phyloP scores from a whole-genome alignment of 2,113 vertebrate species.

The Podarcis raffonei region DNA sequence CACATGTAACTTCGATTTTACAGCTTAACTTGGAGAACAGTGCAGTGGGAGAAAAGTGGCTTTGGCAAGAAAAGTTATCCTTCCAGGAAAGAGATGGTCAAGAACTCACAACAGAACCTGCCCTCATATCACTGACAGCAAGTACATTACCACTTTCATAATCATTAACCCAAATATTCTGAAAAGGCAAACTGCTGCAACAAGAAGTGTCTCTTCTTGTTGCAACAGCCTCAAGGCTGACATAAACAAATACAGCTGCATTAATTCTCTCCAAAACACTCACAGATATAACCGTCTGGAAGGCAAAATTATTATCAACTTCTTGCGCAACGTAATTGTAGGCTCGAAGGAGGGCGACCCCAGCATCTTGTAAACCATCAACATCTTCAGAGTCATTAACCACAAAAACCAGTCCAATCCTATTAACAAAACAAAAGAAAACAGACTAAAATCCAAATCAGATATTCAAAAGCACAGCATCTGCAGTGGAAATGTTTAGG shows the following conservation, averaged over 20 bases:
- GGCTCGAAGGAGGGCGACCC: slow-evolving; percentile 90
- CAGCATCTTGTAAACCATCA: slow-evolving; percentile 91
- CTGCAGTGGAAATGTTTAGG: neutral
- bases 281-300: slow-evolving; percentile 89
- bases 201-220: neutral
- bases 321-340: slow-evolving; percentile 94
- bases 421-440: slow-evolving; percentile 49
- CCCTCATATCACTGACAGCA: neutral
- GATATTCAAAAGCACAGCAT: neutral
- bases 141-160: neutral
- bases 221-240: neutral
- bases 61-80: neutral
- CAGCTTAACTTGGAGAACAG: neutral
- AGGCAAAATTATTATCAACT: slow-evolving; percentile 88
- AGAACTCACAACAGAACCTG: neutral
- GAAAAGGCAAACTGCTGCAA: neutral
- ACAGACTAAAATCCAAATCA: neutral
- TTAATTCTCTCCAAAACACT: slow-evolving; percentile 60
- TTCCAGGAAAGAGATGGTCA: neutral
- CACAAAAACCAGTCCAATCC: slow-evolving; percentile 92
- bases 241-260: neutral
- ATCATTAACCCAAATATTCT: neutral
- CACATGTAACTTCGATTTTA: neutral
- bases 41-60: neutral
- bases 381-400: slow-evolving; percentile 89